Conservation (phyloP, 2,888 invertebrate species). For the Mystacides longicornis region DNA sequence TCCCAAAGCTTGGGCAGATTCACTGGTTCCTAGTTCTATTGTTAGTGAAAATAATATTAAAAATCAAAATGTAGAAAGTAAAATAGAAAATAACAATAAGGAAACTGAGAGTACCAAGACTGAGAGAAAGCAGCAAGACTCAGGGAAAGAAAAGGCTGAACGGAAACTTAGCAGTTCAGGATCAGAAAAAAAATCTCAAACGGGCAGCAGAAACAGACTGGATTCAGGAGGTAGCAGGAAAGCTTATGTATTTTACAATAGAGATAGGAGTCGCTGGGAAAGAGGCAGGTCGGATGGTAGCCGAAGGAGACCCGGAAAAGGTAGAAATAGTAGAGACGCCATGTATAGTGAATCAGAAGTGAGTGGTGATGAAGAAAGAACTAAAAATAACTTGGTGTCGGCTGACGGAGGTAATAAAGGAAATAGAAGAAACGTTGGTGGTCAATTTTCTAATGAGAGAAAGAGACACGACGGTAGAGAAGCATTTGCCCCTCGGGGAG, state of each 20-base stretch:
- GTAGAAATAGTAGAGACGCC: conserved; percentile 41
- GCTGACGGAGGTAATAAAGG: conserved; percentile 6
- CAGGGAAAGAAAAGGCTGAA: conserved; percentile 41
- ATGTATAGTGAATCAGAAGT: conserved; percentile 66
- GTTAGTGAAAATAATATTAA: conserved; percentile 11
- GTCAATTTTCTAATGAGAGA: conserved; percentile 5
- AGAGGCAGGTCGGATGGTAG: conserved; percentile 44
- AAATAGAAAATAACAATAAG: conserved; percentile 36
- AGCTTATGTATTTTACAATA: conserved; percentile 39
- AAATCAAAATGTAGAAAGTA: conserved; percentile 30
- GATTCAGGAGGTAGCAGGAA: conserved; percentile 36
- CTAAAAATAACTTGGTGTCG: conserved; percentile 4
- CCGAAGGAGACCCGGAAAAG: conserved; percentile 33
- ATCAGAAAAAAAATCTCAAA: conserved; percentile 44
- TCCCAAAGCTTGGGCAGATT: conserved; percentile 43
- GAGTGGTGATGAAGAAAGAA: conserved; percentile 58
- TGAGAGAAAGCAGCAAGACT: conserved; percentile 25
- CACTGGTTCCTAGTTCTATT: conserved; percentile 31
- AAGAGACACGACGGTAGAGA: conserved; percentile 36
- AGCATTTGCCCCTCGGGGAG: conserved; percentile 80
- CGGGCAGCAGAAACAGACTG: conserved; percentile 34
- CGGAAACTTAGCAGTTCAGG: conserved; percentile 43
- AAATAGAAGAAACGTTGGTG: conserved; percentile 3
- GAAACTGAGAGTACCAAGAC: conserved; percentile 31
- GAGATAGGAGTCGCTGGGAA: conserved; percentile 31